Evolutionary conservation across 2,888 invertebrate genomes (phyloP).

Genomic region (Leucophora obtusa): DNA sequence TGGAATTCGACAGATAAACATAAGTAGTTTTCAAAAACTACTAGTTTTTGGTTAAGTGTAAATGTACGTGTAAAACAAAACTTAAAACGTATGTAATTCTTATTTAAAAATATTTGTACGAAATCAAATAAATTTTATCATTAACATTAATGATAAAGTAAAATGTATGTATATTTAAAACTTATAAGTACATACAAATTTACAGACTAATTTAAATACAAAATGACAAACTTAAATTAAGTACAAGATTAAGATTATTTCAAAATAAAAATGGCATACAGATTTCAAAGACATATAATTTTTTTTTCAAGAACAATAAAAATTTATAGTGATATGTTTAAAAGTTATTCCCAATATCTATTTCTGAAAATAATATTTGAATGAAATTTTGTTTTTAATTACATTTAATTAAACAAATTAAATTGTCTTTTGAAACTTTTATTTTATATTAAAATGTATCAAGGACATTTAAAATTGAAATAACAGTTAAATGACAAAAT

Average conservation of each 20-base stretch:
- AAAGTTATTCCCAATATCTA: no score
- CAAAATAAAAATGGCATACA: conserved; percentile 29
- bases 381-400: no score
- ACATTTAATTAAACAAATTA: no score
- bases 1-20: no score
- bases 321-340: background rate
- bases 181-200: conserved; percentile 40
- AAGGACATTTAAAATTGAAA: no score
- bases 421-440: no score
- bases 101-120: conserved; percentile 61
- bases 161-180: conserved; percentile 8
- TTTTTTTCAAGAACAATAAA: conserved; percentile 6
- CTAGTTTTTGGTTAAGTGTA: no score
- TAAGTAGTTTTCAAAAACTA: no score
- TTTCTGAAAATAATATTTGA: no score
- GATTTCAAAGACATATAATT: conserved; percentile 25
- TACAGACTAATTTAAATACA: conserved; percentile 29
- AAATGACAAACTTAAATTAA: conserved; percentile 27
- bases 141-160: conserved; percentile 26
- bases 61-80: no score
- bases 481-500: no score
- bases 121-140: conserved; percentile 43
- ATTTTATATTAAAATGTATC: no score
- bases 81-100: background rate
- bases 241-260: conserved; percentile 37